phyloP scores from a whole-genome alignment of 2,113 vertebrate species.

The Heterocephalus glaber region DNA sequence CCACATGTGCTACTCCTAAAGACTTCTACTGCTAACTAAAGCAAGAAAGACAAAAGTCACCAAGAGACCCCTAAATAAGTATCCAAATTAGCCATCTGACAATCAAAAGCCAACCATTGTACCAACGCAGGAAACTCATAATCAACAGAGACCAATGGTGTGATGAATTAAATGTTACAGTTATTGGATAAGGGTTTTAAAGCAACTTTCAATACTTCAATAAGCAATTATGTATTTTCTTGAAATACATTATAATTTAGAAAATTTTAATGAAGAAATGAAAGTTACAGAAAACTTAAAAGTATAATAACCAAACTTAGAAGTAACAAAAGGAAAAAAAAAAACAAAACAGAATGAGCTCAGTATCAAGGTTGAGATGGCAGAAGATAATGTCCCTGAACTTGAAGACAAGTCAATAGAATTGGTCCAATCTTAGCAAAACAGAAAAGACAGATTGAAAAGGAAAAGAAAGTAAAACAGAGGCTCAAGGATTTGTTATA shows the following conservation, averaged over 20 bases:
- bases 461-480: neutral
- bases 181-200: neutral
- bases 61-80: neutral
- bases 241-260: neutral
- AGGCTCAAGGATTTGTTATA: neutral
- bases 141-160: neutral
- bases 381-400: neutral
- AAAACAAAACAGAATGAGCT: neutral
- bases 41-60: neutral
- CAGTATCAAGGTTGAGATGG: neutral
- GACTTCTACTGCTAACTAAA: neutral
- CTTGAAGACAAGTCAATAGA: neutral
- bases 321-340: neutral
- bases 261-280: neutral
- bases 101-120: neutral
- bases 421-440: neutral
- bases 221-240: neutral
- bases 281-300: neutral
- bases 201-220: neutral
- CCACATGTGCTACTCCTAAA: no score
- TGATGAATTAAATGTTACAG: neutral
- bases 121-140: neutral
- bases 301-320: neutral
- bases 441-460: neutral
- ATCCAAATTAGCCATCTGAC: neutral